These are phyloP conservation scores for Drosophila nannoptera DNA, from an alignment of 1,140 invertebrate genomes.

Conservation along the genomic window DNA sequence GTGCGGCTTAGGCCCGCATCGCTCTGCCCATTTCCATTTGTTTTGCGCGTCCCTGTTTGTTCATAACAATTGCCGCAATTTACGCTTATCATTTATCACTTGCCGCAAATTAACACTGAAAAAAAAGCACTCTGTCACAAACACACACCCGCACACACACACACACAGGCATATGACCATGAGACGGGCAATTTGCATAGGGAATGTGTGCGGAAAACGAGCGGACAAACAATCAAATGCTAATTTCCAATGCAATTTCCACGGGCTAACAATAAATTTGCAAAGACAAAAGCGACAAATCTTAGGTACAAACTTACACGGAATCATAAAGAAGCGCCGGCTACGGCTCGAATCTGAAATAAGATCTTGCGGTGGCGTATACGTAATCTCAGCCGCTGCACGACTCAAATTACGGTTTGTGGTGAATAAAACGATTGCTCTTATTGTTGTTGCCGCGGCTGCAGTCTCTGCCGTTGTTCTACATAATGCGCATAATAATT, in stretches of 20 bases:
- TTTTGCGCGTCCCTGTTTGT: conserved; percentile 13
- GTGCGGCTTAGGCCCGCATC: conserved; percentile 41
- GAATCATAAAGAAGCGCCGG: conserved; percentile 38
- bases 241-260: conserved; percentile 65
- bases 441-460: conserved; percentile 14
- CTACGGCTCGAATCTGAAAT: conserved; percentile 63
- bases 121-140: conserved; percentile 17
- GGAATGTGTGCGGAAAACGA: neutral
- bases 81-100: conserved; percentile 63
- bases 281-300: conserved; percentile 46
- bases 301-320: conserved; percentile 32
- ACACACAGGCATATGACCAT: conserved; percentile 37
- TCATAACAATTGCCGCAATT: conserved; percentile 52
- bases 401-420: conserved; percentile 49
- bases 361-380: conserved; percentile 67
- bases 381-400: conserved; percentile 53
- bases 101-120: conserved; percentile 25
- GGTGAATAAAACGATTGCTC: conserved; percentile 12
- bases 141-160: conserved; percentile 29
- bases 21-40: conserved; percentile 26
- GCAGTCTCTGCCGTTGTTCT: conserved; percentile 30
- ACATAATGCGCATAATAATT: conserved; percentile 70
- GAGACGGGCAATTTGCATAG: conserved; percentile 43
- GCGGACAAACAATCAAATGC: conserved; percentile 54
- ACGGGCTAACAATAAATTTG: conserved; percentile 46